Percentiles rank a stretch among this genome's conserved stretches.
phyloP scores from a whole-genome alignment of 2,888 invertebrate species.

The Sphinx pinastri region DNA sequence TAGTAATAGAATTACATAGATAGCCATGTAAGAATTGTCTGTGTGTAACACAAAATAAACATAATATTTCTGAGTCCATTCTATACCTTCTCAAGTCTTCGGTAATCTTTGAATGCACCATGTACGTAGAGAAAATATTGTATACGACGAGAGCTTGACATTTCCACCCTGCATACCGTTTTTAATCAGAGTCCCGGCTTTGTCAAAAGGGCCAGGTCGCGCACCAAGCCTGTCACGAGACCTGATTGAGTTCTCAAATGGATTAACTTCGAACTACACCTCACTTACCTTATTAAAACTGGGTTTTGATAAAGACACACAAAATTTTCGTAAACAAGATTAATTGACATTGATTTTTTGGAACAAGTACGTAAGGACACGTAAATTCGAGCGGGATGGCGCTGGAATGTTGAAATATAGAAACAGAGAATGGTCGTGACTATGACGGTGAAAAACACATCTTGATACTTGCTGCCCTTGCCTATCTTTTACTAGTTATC shows the following conservation, averaged over 20 bases:
- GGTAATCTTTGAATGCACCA: constrained; percentile 33
- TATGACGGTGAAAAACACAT: too few relatives aligned
- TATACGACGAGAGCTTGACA: constrained; percentile 26
- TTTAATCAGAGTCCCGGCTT: constrained; percentile 40
- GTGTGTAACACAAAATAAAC: too few relatives aligned
- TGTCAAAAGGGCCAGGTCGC: constrained; percentile 30
- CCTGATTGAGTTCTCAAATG: background rate
- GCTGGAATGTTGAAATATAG: too few relatives aligned
- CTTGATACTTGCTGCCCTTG: too few relatives aligned
- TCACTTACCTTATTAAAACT: constrained; percentile 8
- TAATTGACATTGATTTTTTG: background rate
- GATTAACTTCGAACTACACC: constrained; percentile 7
- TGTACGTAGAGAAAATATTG: constrained; percentile 34
- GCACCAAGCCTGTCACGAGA: background rate
- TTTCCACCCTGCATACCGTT: constrained; percentile 29
- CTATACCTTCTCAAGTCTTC: constrained; percentile 33
- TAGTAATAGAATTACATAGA: too few relatives aligned
- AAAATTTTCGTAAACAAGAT: background rate
- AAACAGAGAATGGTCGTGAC: too few relatives aligned
- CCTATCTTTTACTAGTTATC: too few relatives aligned
- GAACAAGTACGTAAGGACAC: too few relatives aligned
- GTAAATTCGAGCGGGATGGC: too few relatives aligned
- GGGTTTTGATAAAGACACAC: background rate
- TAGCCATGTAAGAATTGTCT: too few relatives aligned
- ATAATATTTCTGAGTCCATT: background rate